Evolutionary conservation across 2,888 invertebrate species (phyloP), one percentile per base, ranked within the genome.

Genomic region (Heliconius charithonia): DNA sequence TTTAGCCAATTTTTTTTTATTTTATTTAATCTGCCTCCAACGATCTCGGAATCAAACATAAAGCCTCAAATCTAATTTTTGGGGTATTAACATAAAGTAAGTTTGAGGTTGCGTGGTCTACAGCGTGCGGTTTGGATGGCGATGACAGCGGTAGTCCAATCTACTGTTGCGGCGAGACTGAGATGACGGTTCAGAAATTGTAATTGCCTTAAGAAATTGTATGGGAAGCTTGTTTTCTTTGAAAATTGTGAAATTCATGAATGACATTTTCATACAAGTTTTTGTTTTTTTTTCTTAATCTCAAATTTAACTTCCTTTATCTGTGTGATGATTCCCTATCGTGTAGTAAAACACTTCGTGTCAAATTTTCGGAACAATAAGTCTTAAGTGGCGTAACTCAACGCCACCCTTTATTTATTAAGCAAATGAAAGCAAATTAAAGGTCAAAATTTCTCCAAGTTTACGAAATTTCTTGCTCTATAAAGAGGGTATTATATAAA

Each of bases 91-190:
- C 76, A 67, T 77, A 81, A 84, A 85, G 83, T 82, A 84, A 29
- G 84, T 83, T 84, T 83, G 84, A 76, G 83, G 83, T 79, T 72
- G 69, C 66, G 75, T 79, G 79, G 78, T 76, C 78, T 84, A 83
- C 82, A 83, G 82, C 82, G 77, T 84, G 86, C 82, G 85, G 85
- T 84, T 73, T 75, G 80, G 65, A 71, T 81, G 83, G 82, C 83
- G 83, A 83, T 83, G 81, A 79, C 82, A 75, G 80, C 79, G 78
- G 81, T 80, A 75, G 80, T 76, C 79, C 77, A 78, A 82, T 80
- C 82, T 79, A 79, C 81, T 75, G 78, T 80, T 83, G 84, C 80
- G 83, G 84, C 82, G 70, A 75, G 82, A 81, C 80, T 65, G 80
- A 83, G 80, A 81, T 79, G 78, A 76, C 79, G 66, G 79, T 59